Base-by-base conservation (phyloP, 2,113 vertebrate species). In the Theristicus caerulescens region DNA sequence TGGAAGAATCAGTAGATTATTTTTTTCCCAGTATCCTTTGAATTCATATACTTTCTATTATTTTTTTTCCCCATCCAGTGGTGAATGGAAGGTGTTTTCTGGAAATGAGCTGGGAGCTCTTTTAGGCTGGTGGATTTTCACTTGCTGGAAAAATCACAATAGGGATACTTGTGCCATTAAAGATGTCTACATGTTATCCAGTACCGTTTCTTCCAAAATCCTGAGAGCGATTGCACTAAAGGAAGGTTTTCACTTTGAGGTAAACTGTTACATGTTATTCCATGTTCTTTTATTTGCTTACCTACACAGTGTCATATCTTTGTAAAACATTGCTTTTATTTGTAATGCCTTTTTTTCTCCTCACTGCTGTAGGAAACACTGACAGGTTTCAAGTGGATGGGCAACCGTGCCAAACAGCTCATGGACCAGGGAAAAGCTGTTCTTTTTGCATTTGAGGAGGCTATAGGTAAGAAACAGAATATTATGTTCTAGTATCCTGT, bases 331-430 rank as follows among this genome's bases (percentile, higher is more conserved):
- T 24, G 25, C 4, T 90, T 77, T 83, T 73, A 64, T 51, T 96
- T 57, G 93, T 59, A 90, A 88, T 31, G 38, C 11, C 26, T 67
- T 77, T 58, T 73, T 66, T 59, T 34, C 26, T 76, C 12, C 25
- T 86, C 10, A 2, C 52, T 58, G 34, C 73, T 83, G 27, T 95
- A 99, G 99, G 99, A 99, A 98, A 99, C 99, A 2, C 94, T 99
- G 74, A 99, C 99, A 8, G 99, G 99, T 81, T 99, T 99, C 96
- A 99, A 99, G 91, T 99, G 99, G 99, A 99, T 99, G 99, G 99
- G 99, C 83, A 99, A 99, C 97, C 97, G 99, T 98, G 98, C 99
- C 88, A 98, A 98, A 73, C 98, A 99, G 86, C 98, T 99, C 31
- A 97, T 99, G 97, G 98, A 99, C 89, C 98, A 99, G 95, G 98